phyloP scores from a whole-genome alignment of 2,888 invertebrate species.

The Rhaphigaster nebulosa region DNA sequence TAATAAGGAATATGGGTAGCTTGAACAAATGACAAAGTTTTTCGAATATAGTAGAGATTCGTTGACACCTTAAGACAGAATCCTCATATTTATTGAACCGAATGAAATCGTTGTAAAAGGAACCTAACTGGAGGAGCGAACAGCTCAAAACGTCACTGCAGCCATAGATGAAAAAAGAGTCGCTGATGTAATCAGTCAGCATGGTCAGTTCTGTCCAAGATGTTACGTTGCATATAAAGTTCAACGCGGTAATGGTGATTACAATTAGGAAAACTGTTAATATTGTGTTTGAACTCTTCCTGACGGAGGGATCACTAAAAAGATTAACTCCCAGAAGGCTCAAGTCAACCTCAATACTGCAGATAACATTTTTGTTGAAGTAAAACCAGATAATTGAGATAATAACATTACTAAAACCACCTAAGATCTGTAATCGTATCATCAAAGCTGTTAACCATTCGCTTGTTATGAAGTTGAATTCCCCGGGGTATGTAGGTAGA shows the following conservation, averaged over 20 bases:
- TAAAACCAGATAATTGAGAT: background rate
- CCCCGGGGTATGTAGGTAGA: background rate
- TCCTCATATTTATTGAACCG: constrained; percentile 4
- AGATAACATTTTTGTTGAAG: background rate
- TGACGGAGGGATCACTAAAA: background rate
- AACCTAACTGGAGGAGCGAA: background rate
- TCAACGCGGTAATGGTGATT: background rate
- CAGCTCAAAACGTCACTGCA: background rate
- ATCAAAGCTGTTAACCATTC: background rate
- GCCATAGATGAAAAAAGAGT: background rate
- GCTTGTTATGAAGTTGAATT: background rate
- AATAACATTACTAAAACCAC: background rate
- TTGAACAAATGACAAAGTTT: background rate
- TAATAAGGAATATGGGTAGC: background rate
- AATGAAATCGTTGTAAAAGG: background rate
- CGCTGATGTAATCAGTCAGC: background rate
- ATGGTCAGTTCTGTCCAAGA: background rate
- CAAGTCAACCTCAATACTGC: background rate
- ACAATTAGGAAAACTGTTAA: background rate
- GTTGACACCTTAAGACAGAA: background rate
- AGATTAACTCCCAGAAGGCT: background rate
- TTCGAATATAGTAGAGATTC: background rate
- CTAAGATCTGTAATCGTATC: background rate
- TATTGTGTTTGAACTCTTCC: background rate
- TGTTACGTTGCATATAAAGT: background rate